Conservation (phyloP, 2,888 invertebrate genomes). For the Tryphoninae sp. region DNA sequence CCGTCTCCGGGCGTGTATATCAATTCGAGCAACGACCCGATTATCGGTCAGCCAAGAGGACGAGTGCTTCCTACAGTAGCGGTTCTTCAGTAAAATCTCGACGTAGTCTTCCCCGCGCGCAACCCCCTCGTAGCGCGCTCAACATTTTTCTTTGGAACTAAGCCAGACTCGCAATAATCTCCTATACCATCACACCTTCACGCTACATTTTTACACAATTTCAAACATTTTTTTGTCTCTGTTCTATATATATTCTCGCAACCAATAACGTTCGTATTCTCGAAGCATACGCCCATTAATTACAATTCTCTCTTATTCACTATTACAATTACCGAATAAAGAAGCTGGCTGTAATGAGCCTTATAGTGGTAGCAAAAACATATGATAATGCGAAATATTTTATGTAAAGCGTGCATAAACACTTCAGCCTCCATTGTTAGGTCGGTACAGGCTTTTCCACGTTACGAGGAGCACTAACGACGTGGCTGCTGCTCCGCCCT, state of each 20-base stretch:
- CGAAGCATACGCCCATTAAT: too few species aligned
- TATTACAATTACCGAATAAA: too few species aligned
- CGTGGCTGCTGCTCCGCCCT: slow-evolving; percentile 33
- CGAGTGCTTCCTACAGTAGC: slow-evolving; percentile 32
- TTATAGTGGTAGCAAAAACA: slow-evolving; percentile 6
- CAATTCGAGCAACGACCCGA: slow-evolving; percentile 76
- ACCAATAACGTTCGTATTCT: background rate
- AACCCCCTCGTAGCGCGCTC: slow-evolving; percentile 52
- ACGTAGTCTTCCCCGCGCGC: slow-evolving; percentile 26
- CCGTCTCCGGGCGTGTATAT: slow-evolving; percentile 70
- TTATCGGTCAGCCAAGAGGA: slow-evolving; percentile 71
- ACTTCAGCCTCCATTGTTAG: slow-evolving; percentile 44
- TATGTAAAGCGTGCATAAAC: slow-evolving; percentile 24
- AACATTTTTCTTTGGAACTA: slow-evolving; percentile 70
- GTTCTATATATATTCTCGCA: background rate
- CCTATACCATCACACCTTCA: background rate
- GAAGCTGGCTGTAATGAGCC: background rate
- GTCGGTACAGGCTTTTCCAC: slow-evolving; percentile 31
- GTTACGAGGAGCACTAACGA: slow-evolving; percentile 57
- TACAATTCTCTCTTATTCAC: too few species aligned
- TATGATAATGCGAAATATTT: slow-evolving; percentile 50
- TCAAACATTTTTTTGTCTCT: slow-evolving; percentile 24
- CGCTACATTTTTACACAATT: background rate
- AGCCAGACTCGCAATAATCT: slow-evolving; percentile 70
- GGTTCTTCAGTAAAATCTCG: slow-evolving; percentile 31